Evolutionary conservation across 2,797 vertebrate genomes (phyloP).

Genomic region (Pelobates cultripes): DNA sequence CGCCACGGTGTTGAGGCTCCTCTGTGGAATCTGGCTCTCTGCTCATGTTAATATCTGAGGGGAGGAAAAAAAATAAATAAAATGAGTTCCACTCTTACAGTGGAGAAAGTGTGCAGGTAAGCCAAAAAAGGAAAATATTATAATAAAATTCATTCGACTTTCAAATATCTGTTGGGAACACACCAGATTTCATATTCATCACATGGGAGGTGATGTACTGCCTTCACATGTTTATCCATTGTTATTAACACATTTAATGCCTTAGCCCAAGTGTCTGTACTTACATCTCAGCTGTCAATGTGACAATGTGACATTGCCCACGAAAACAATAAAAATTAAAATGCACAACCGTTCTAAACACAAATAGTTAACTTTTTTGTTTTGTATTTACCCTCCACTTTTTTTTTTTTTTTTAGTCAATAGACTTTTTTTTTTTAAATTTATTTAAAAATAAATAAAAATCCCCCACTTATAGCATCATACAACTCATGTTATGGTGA

Average conservation of each 20-base stretch:
- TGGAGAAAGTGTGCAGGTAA: conserved; percentile 69
- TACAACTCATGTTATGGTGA: too few species aligned
- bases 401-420: conserved; percentile 16
- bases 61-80: conserved; percentile 89
- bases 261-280: too few species aligned
- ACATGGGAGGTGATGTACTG: conserved; percentile 54
- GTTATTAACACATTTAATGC: too few species aligned
- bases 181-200: conserved; percentile 86
- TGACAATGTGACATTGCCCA: too few species aligned
- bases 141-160: conserved; percentile 83
- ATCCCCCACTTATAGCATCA: too few species aligned
- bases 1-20: conserved; percentile 62
- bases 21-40: conserved; percentile 87
- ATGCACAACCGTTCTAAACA: too few species aligned
- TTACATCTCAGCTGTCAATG: too few species aligned
- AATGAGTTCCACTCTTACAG: conserved; percentile 83
- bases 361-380: too few species aligned
- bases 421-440: too few species aligned
- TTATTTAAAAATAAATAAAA: too few species aligned
- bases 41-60: conserved; percentile 96
- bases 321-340: too few species aligned
- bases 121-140: conserved; percentile 85
- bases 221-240: too few species aligned
- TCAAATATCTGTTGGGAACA: conserved; percentile 76
- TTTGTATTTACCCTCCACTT: conserved; percentile 21